Conservation (phyloP, 2,113 vertebrate genomes). For the Salminus brasiliensis region DNA sequence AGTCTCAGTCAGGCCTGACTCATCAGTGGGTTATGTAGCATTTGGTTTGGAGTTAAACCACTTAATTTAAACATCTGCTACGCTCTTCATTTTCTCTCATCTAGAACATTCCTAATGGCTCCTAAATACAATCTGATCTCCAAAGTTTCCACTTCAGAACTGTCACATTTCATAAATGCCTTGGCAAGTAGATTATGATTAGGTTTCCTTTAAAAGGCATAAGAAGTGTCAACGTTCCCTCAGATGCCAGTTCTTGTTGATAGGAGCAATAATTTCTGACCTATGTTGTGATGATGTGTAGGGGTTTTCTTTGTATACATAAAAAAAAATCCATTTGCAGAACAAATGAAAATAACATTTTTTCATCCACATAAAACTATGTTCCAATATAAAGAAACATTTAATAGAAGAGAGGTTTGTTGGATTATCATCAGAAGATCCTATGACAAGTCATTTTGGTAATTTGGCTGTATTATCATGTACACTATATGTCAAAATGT, state of each 20-base stretch:
- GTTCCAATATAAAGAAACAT: neutral
- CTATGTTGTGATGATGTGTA: too few species aligned
- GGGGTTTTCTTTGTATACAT: too few species aligned
- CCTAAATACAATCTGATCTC: too few species aligned
- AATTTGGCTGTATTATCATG: neutral
- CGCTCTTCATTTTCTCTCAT: neutral
- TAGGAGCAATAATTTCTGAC: too few species aligned
- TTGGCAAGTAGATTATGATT: neutral
- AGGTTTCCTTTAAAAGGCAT: neutral
- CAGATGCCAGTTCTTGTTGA: too few species aligned
- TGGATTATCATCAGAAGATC: neutral
- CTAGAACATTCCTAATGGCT: neutral
- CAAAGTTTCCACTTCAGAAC: neutral
- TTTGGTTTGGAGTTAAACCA: neutral
- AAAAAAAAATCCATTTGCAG: neutral
- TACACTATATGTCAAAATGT: too few species aligned
- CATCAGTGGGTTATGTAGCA: neutral
- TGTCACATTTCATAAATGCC: neutral
- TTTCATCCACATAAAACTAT: neutral
- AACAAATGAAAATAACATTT: too few species aligned
- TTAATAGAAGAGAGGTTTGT: neutral
- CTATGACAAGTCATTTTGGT: neutral
- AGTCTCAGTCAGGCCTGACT: neutral
- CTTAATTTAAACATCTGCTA: slow-evolving; percentile 12
- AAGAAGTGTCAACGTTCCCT: too few species aligned